Percentiles rank a stretch among this genome's conserved stretches.
Evolutionary conservation across 2,888 invertebrate species (phyloP).

Genomic region (Galerucella calmariensis): DNA sequence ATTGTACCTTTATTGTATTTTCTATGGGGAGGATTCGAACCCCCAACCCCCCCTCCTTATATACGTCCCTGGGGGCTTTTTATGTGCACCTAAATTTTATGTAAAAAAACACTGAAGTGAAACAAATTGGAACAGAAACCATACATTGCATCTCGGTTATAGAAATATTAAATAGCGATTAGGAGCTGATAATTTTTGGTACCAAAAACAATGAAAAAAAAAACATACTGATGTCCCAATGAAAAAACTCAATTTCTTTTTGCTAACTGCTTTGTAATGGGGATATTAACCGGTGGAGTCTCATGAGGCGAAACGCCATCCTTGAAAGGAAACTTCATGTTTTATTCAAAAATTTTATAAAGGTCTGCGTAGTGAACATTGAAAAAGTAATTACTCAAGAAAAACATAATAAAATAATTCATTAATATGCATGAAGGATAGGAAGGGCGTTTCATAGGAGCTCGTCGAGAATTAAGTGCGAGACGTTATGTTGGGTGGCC

Average conservation of each 20-base stretch:
- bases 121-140: too few species aligned
- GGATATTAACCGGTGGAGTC: not conserved
- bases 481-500: slow-evolving; percentile 18
- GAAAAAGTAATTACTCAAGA: slow-evolving; percentile 33
- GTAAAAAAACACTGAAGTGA: too few species aligned
- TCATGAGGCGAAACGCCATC: slow-evolving; percentile 8
- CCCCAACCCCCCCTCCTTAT: too few species aligned
- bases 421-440: slow-evolving; percentile 32
- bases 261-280: slow-evolving; percentile 3
- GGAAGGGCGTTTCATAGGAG: slow-evolving; percentile 20
- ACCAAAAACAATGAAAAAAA: not conserved
- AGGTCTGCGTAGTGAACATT: slow-evolving; percentile 23
- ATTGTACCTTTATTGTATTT: too few species aligned
- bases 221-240: not conserved
- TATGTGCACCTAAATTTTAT: too few species aligned
- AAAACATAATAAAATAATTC: slow-evolving; percentile 32
- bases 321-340: slow-evolving; percentile 16
- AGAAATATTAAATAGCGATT: too few species aligned
- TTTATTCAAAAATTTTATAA: slow-evolving; percentile 29
- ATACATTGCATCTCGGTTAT: too few species aligned
- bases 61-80: too few species aligned
- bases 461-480: slow-evolving; percentile 27
- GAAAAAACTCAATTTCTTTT: not conserved
- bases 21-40: too few species aligned
- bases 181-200: too few species aligned